Percentiles rank a stretch among this genome's conserved stretches.
phyloP scores from a whole-genome alignment of 2,888 invertebrate genomes.

The Laothoe populi region DNA sequence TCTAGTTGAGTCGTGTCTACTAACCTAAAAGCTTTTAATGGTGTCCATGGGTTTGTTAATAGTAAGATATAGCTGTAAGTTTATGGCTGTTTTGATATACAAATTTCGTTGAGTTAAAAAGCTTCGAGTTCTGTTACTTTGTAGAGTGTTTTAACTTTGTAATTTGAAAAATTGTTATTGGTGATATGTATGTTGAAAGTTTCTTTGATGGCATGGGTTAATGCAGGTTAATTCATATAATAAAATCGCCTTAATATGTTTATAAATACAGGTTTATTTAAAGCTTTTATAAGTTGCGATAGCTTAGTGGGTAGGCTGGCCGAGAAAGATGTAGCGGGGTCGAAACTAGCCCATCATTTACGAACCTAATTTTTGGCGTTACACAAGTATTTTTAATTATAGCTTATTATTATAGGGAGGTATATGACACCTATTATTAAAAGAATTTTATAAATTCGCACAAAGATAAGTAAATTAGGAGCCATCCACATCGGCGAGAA shows the following conservation, averaged over 20 bases:
- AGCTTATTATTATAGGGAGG: no score
- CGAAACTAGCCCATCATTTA: no score
- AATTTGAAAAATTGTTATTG: constrained; percentile 15
- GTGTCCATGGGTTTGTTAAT: constrained; percentile 43
- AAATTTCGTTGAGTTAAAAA: constrained; percentile 30
- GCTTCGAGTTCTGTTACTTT: constrained; percentile 9
- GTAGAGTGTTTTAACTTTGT: constrained; percentile 15
- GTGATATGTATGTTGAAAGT: constrained; percentile 3
- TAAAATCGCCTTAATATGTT: not conserved
- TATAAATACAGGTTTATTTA: no score
- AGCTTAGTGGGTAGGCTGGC: no score
- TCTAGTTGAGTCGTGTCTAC: constrained; percentile 33
- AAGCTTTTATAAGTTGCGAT: no score
- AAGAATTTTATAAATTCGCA: no score
- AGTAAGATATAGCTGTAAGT: constrained; percentile 45
- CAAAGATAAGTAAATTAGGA: no score
- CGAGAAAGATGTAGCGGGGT: no score
- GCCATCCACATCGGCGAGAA: no score
- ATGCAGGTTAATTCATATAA: constrained; percentile 7
- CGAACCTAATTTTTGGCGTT: no score
- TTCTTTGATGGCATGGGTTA: constrained; percentile 6
- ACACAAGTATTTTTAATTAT: no score
- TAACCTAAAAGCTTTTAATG: constrained; percentile 54
- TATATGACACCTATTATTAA: no score
- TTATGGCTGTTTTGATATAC: constrained; percentile 44